Conservation (phyloP, 2,888 invertebrate genomes). For the Esperia sulphurella region DNA sequence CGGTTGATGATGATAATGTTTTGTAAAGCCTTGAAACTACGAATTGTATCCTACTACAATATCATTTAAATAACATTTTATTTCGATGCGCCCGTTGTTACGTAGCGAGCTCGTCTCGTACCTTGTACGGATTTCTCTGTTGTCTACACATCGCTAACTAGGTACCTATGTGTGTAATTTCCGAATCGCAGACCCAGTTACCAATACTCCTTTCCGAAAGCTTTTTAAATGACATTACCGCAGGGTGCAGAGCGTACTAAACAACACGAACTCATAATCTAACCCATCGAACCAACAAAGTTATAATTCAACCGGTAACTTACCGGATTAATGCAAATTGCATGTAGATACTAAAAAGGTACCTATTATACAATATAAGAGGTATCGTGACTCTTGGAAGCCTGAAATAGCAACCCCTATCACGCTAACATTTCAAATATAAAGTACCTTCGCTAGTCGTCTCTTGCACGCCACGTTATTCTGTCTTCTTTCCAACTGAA, state of each 20-base stretch:
- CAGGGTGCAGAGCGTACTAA: background rate
- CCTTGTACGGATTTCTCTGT: slow-evolving; percentile 53
- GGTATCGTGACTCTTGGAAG: slow-evolving; percentile 66
- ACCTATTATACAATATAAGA: slow-evolving; percentile 26
- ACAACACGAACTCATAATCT: slow-evolving; percentile 4
- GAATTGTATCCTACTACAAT: background rate
- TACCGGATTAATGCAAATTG: slow-evolving; percentile 41
- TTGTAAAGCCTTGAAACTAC: no score
- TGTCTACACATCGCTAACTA: slow-evolving; percentile 17
- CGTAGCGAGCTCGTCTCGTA: slow-evolving; percentile 29
- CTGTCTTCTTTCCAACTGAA: slow-evolving; percentile 33
- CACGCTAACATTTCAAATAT: slow-evolving; percentile 62
- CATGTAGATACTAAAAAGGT: slow-evolving; percentile 18
- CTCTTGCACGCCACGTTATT: slow-evolving; percentile 52
- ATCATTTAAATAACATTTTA: background rate
- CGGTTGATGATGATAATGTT: no score
- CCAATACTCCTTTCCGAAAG: background rate
- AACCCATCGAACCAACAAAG: slow-evolving; percentile 10
- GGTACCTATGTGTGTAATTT: background rate
- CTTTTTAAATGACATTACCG: slow-evolving; percentile 3
- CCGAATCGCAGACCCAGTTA: background rate
- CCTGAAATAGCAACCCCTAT: slow-evolving; percentile 57
- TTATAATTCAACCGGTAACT: slow-evolving; percentile 13
- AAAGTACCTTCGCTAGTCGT: slow-evolving; percentile 53
- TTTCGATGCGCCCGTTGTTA: slow-evolving; percentile 11